Evolutionary conservation across 92 coral and sea anemone species (phyloP), one percentile per base, ranked within the genome.

Genomic region (Palythoa grandiflora): DNA sequence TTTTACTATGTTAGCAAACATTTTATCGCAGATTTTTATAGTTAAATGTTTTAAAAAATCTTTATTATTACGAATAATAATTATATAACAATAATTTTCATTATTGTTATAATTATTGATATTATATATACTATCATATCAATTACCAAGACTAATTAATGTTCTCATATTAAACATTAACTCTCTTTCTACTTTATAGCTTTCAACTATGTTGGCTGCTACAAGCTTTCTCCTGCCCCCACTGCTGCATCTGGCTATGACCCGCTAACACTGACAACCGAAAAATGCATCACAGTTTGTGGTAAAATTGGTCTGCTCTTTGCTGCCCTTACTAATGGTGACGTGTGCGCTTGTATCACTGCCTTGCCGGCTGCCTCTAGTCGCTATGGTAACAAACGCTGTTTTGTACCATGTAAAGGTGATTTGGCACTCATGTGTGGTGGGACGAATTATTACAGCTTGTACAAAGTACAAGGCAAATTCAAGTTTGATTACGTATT

Each of bases 391-490:
- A 79, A 89, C 39, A 80, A 76, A 17, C 83, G 83, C 28, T 94
- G 96, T 28, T 87, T 89, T 83, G 71, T 61, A 11, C 96, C 96
- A 0, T 94, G 96, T 78, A 68, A 6, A 7, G 96, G 96, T 13
- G 81, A 94, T 84, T 84, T 86, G 57, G 92, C 91, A 17, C 78
- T 94, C 47, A 92, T 72, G 76, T 94, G 96, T 60, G 96, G 96
- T 9, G 78, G 94, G 66, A 55, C 81, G 68, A 61, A 79, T 35
- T 77, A 91, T 65, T 83, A 86, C 88, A 88, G 94, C 79, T 88
- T 92, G 37, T 94, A 91, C 38, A 88, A 75, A 70, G 87, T 89
- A 15, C 84, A 79, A 10, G 93, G 91, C 80, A 21, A 78, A 17
- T 81, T 87, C 80, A 36, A 71, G 6, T 92, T 91, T 50, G 68